Base-by-base conservation (phyloP, 2,888 invertebrate genomes). In the Zootermopsis nevadensis region DNA sequence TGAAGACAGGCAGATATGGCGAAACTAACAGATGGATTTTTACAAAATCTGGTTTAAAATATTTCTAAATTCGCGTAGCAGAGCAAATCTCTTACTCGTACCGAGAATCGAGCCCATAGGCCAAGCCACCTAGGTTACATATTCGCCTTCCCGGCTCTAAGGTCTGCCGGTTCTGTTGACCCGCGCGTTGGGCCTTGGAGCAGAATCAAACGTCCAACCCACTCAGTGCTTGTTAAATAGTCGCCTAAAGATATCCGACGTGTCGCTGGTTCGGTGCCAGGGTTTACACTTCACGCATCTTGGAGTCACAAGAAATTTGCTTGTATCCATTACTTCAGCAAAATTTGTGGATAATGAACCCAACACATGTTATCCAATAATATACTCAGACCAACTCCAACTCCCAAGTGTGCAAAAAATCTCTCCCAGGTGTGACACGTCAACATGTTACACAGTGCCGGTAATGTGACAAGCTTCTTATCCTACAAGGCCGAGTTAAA, bases 211-310 rank as follows among this genome's bases (percentile, higher is more conserved):
- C 12, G 3, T 8, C n/a, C 60, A 27, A 27, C n/a, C 60, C 60
- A 60, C n/a, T 60, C 60, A n/a, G 27, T 0, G 24, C 60, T 27
- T n/a, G 27, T 60, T 60, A 60, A 60, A 60, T 60, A n/a, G 2
- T n/a, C 60, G 6, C n/a, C 60, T 60, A 60, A 60, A 60, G 60
- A 60, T 60, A 60, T n/a, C n/a, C n/a, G 60, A 60, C 60, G 15
- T 60, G n/a, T 60, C 6, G 27, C 12, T 60, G 60, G 60, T 60
- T 24, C 12, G 12, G 8, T 60, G 60, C 60, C 60, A 60, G 60
- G 7, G 27, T 60, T 60, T 60, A 27, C 60, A 27, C n/a, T 60
- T 27, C 60, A 27, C 27, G n/a, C n/a, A 27, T 27, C 60, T 27
- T n/a, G 27, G 60, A n/a, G 60, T 60, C 60, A n/a, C 60, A 60